These are phyloP conservation scores for Biston stratarius DNA, from an alignment of 2,888 invertebrate genomes.

Conservation along the genomic window DNA sequence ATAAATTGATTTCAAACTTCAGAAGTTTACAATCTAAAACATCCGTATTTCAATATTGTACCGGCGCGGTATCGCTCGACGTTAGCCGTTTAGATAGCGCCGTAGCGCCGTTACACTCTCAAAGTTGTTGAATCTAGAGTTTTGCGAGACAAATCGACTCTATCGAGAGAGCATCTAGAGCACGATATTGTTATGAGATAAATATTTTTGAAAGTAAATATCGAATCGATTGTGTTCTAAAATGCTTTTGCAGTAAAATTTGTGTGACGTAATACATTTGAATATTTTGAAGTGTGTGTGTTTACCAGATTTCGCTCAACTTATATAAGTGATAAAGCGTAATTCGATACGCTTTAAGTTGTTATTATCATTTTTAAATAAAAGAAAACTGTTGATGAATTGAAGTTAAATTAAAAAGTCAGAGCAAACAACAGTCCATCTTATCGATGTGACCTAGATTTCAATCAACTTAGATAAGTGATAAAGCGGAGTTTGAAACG, in stretches of 20 bases:
- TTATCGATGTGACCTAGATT: too few relatives aligned
- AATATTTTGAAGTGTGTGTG: too few relatives aligned
- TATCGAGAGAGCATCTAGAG: conserved; percentile 26
- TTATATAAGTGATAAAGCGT: too few relatives aligned
- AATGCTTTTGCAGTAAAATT: background rate
- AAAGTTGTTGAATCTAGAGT: conserved; percentile 32
- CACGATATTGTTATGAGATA: conserved; percentile 31
- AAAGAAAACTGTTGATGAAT: too few relatives aligned
- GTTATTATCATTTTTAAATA: too few relatives aligned
- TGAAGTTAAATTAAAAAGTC: too few relatives aligned
- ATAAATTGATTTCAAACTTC: conserved; percentile 11
- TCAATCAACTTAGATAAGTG: too few relatives aligned
- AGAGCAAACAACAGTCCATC: too few relatives aligned
- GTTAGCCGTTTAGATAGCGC: conserved; percentile 31
- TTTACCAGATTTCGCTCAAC: too few relatives aligned
- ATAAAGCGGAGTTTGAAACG: too few relatives aligned
- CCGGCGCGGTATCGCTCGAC: background rate
- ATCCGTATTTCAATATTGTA: conserved; percentile 18
- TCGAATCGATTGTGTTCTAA: background rate
- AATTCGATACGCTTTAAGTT: too few relatives aligned
- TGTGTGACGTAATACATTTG: background rate
- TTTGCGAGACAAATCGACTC: conserved; percentile 35
- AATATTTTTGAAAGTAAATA: background rate
- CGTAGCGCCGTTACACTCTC: conserved; percentile 13
- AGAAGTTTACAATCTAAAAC: conserved; percentile 10